Conservation (phyloP, 2,888 invertebrate genomes). For the Caenorhabditis sinica region DNA sequence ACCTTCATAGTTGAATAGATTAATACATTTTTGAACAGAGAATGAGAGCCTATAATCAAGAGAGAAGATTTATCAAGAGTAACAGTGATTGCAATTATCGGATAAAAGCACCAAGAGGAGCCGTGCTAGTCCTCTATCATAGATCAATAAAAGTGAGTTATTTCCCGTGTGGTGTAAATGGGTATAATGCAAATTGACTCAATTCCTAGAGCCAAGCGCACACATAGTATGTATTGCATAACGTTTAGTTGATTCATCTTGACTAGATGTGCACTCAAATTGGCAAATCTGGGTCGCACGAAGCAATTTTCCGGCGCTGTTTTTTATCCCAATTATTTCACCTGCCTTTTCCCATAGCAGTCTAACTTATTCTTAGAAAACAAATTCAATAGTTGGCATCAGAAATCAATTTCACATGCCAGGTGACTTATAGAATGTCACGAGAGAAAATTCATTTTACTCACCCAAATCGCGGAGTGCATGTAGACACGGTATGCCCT, state of each 20-base stretch:
- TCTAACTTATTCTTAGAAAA: not conserved
- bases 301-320: slow-evolving; percentile 5
- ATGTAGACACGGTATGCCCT: slow-evolving; percentile 75
- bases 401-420: slow-evolving; percentile 22
- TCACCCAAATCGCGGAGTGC: slow-evolving; percentile 64
- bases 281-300: not conserved
- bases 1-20: too few species aligned
- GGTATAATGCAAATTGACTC: slow-evolving; percentile 19
- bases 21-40: too few species aligned
- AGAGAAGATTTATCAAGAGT: too few species aligned
- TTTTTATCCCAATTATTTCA: slow-evolving; percentile 1
- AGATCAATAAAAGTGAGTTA: slow-evolving; percentile 3
- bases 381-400: slow-evolving; percentile 7
- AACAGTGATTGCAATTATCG: too few species aligned
- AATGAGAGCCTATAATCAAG: too few species aligned
- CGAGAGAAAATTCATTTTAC: slow-evolving; percentile 18
- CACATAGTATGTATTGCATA: too few species aligned
- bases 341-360: not conserved
- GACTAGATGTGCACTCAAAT: not conserved
- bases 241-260: too few species aligned
- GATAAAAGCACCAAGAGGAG: too few species aligned
- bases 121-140: too few species aligned
- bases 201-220: not conserved
- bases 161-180: not conserved
- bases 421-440: not conserved